Evolutionary conservation across 1,140 invertebrate species (phyloP).

Genomic region (Heliconius eleuchia): DNA sequence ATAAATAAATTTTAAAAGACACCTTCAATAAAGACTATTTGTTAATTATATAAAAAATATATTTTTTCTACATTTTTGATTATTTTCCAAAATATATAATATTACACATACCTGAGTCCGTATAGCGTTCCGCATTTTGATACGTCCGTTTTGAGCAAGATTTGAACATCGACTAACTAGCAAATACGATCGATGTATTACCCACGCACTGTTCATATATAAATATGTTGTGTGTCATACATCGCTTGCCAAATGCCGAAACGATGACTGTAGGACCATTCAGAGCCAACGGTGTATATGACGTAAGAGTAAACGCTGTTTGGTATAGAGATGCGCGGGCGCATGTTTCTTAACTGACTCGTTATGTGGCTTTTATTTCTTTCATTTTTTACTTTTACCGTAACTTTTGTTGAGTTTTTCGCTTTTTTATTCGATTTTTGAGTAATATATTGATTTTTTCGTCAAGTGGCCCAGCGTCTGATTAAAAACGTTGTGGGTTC

Average conservation of each 20-base stretch:
- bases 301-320: not conserved
- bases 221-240: conserved; percentile 25
- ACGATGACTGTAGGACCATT: conserved; percentile 22
- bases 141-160: conserved; percentile 10
- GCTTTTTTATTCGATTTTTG: too few species aligned
- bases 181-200: not conserved
- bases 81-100: not conserved
- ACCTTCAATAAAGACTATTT: too few species aligned
- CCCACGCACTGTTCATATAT: conserved; percentile 2
- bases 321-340: conserved; percentile 36
- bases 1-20: too few species aligned
- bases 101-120: conserved; percentile 51
- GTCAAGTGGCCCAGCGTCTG: too few species aligned
- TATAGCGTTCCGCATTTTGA: conserved; percentile 55
- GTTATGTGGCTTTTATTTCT: not conserved
- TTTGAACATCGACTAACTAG: conserved; percentile 17
- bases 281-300: conserved; percentile 47
- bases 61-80: too few species aligned
- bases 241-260: conserved; percentile 24
- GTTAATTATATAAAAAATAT: too few species aligned
- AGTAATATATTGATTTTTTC: too few species aligned
- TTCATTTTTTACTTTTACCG: not conserved
- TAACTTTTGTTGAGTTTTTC: not conserved
- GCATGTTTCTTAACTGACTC: conserved; percentile 33
- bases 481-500: too few species aligned